A percentile compares a stretch with the other conserved stretches of the same genome.
These are phyloP conservation scores for Pteruthius melanotis DNA, from an alignment of 2,113 vertebrate species.

Conservation along the genomic window DNA sequence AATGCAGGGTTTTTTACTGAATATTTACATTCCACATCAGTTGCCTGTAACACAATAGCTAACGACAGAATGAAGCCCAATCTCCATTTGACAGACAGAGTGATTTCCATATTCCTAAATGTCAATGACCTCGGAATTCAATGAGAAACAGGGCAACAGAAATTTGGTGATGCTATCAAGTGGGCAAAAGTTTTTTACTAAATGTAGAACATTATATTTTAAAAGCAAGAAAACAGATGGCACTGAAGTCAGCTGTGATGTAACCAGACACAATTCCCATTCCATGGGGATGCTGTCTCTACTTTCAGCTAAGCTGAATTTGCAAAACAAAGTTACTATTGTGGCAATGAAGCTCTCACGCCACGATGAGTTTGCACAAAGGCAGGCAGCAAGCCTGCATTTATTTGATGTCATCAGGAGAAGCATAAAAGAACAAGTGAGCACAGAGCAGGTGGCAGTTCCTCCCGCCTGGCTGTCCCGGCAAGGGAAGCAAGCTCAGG, in stretches of 20 bases:
- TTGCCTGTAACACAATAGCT: neutral
- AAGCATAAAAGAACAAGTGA: neutral
- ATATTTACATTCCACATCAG: neutral
- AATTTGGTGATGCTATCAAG: neutral
- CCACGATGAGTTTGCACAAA: neutral
- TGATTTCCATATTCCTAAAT: neutral
- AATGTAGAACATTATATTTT: neutral
- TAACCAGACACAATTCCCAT: neutral
- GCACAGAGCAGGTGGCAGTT: neutral
- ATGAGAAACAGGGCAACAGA: neutral
- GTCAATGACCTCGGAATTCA: neutral
- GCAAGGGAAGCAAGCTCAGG: neutral
- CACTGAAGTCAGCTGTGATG: neutral
- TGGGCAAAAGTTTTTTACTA: neutral
- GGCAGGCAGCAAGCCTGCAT: neutral
- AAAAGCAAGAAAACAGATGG: neutral
- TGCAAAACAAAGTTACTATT: conserved; percentile 29
- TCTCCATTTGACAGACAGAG: neutral
- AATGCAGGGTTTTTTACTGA: neutral
- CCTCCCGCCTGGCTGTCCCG: rapidly evolving
- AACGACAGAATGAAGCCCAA: neutral
- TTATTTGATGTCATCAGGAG: neutral
- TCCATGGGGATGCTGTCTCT: neutral
- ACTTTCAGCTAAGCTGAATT: neutral
- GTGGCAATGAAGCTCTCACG: neutral